Evolutionary conservation across 2,888 invertebrate genomes (phyloP).

Genomic region (Anagyrus pseudococci): DNA sequence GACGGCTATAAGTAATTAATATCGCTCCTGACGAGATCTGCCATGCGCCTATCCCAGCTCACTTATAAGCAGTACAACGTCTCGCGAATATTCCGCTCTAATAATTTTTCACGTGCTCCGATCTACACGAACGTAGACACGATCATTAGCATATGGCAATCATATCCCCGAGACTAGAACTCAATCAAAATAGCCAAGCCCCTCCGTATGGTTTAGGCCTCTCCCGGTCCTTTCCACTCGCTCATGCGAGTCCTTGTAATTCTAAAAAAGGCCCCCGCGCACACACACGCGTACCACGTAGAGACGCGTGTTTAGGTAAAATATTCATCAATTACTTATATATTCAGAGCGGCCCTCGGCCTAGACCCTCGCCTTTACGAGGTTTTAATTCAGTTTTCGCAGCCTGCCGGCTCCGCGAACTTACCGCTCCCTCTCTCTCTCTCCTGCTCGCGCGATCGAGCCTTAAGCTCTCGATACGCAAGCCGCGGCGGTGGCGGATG

Average conservation of each 20-base stretch:
- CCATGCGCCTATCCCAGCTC: too few relatives aligned
- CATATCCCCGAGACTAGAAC: not conserved
- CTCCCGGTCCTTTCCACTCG: too few relatives aligned
- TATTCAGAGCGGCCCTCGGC: too few relatives aligned
- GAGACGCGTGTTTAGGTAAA: conserved; percentile 18
- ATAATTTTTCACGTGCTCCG: not conserved
- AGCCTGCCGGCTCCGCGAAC: conserved; percentile 34
- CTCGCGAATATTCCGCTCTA: not conserved
- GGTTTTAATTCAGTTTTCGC: conserved; percentile 33
- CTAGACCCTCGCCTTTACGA: conserved; percentile 14
- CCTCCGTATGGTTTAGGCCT: too few relatives aligned
- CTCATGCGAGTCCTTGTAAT: not conserved
- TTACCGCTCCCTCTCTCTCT: conserved; percentile 18
- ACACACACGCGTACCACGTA: too few relatives aligned
- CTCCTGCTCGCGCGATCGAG: conserved; percentile 29
- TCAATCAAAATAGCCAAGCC: too few relatives aligned
- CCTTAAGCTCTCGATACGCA: too few relatives aligned
- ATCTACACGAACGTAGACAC: not conserved
- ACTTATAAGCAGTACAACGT: not conserved
- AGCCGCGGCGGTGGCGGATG: conserved; percentile 43
- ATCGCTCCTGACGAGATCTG: conserved; percentile 7
- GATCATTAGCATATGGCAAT: not conserved
- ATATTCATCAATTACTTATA: conserved; percentile 35
- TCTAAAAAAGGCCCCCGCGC: not conserved
- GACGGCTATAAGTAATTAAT: conserved; percentile 24